Conservation (phyloP, 2,797 vertebrate species). For the Tangara arthus region DNA sequence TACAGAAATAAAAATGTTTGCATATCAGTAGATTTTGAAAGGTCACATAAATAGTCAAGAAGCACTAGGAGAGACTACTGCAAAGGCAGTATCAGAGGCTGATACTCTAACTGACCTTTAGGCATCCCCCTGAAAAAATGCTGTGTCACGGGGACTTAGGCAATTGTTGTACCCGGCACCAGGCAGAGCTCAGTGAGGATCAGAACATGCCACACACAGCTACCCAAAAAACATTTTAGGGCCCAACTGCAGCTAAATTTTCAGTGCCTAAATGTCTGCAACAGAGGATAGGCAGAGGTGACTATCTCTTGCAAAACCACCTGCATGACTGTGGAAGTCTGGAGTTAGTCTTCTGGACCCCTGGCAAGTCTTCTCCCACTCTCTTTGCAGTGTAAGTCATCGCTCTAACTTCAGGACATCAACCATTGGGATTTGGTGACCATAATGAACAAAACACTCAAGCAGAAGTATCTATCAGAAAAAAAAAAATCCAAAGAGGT, state of each 20-base stretch:
- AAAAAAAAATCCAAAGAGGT: background rate
- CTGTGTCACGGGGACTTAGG: background rate
- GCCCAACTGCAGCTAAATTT: background rate
- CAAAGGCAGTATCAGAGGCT: background rate
- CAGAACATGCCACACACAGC: background rate
- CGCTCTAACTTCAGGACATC: background rate
- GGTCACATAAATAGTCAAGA: background rate
- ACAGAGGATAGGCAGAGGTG: background rate
- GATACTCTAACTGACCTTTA: background rate
- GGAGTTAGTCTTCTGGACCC: background rate
- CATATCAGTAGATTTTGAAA: background rate
- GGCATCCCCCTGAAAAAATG: background rate
- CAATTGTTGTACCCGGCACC: background rate
- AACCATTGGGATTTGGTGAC: background rate
- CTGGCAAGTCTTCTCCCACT: background rate
- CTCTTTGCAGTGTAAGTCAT: background rate
- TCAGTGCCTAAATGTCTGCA: background rate
- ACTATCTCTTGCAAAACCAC: background rate
- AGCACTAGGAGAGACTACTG: background rate
- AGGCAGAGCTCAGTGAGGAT: background rate
- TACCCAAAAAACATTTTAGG: background rate
- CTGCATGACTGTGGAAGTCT: background rate
- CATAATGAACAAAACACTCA: conserved; percentile 4
- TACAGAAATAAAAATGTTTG: background rate
- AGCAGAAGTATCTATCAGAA: background rate